Base-by-base conservation (phyloP, 2,888 invertebrate species). In the Pheosia tremula region DNA sequence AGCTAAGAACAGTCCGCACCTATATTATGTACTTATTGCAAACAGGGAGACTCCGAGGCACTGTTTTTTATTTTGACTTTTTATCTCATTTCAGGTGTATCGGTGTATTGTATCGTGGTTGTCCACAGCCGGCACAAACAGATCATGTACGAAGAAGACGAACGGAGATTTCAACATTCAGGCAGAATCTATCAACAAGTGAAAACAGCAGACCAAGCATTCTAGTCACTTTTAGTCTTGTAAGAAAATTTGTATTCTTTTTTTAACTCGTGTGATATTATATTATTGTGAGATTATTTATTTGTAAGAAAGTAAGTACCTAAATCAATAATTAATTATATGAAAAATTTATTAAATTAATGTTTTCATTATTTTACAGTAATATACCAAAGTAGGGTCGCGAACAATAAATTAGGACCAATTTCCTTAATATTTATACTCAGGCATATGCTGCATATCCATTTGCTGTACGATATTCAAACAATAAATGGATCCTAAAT, bases 61-160 rank as follows among this genome's bases (percentile, higher is more conserved):
- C 24, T 24, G 24, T 24, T 0, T 24, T 24, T 24, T 24, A 24
- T 24, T 24, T 24, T 10, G 10, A 50, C 50, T 13, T 50, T 24
- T 50, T 5, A 9, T 47, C 47, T 41, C 9, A 3, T 76, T 79
- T 8, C 84, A 93, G 93, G 85, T 67, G 74, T 92, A 55, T 91
- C 93, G 3, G 87, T 91, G 5, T 93, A 93, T 75, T 88, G 91
- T 76, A 91, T 93, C 52, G 74, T 92, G 59, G 87, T 93, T 58
- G 93, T 93, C 2, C 93, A 93, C 78, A 93, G 93, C 61, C 79
- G 91, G 0, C 93, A 93, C 74, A 93, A 93, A 69, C 82, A 92
- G 75, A 89, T 93, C 3, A 92, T 93, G 93, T 68, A 83, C 50
- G 88, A 88, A 49, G 84, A 88, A 36, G 81, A 90, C 41, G 87